phyloP scores from a whole-genome alignment of 2,888 invertebrate species.

The Drosophila mayaguana region DNA sequence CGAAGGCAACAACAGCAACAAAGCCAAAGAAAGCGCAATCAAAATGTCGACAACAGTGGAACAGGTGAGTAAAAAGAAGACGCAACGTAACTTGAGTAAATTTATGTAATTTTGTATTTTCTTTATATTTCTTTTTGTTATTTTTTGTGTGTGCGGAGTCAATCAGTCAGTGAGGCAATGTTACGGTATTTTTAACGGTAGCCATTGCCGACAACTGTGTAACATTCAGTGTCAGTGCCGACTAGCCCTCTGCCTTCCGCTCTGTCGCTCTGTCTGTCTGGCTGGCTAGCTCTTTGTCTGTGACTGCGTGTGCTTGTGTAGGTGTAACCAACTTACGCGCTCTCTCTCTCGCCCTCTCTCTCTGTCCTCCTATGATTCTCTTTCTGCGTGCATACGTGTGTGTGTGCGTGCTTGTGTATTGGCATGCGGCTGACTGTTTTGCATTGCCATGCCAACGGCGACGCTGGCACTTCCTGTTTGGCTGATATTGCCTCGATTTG shows the following conservation, averaged over 20 bases:
- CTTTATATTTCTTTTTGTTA: background rate
- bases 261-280: slow-evolving; percentile 11
- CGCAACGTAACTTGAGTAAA: slow-evolving; percentile 20
- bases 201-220: slow-evolving; percentile 68
- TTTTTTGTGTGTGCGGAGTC: background rate
- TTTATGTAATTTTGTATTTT: slow-evolving; percentile 56
- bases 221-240: slow-evolving; percentile 73
- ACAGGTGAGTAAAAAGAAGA: slow-evolving; percentile 64
- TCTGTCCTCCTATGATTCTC: background rate
- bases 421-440: slow-evolving; percentile 68
- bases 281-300: slow-evolving; percentile 29
- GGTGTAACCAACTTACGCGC: slow-evolving; percentile 37
- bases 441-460: slow-evolving; percentile 75
- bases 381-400: slow-evolving; percentile 5
- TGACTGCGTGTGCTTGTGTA: slow-evolving; percentile 39
- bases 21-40: slow-evolving; percentile 43
- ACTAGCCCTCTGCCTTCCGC: slow-evolving; percentile 29
- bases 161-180: slow-evolving; percentile 56
- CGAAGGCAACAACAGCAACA: slow-evolving; percentile 20
- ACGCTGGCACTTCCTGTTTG: slow-evolving; percentile 56
- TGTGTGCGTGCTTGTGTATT: slow-evolving; percentile 56
- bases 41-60: slow-evolving; percentile 74
- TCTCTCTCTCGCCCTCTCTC: slow-evolving; percentile 6
- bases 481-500: slow-evolving; percentile 68
- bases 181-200: slow-evolving; percentile 58